Base-by-base conservation (phyloP, 2,888 invertebrate genomes). In the Hipparchia sbordonii region DNA sequence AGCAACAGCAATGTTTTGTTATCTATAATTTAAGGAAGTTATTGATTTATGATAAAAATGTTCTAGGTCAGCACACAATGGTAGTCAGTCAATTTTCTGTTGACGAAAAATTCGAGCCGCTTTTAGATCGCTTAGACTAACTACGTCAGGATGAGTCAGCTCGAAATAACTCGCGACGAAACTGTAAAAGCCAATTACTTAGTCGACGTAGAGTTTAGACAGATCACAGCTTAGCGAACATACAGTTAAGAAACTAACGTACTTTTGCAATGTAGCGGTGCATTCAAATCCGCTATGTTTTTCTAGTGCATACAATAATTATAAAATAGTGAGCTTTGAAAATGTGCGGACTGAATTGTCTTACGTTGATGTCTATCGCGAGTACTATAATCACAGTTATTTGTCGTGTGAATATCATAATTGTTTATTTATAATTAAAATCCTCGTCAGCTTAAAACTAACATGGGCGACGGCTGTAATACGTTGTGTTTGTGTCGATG, bases 131-230 rank as follows among this genome's bases (percentile, higher is more conserved):
- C 54, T 45, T 52, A 39, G 39, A 52, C 39, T n/a, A 39, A 52
- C 39, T n/a, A 39, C 51, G 68, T 68, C 63, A 68, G n/a, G 51
- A 52, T 68, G 68, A 68, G 60, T 68, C 68, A 51, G 68, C 68
- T 39, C 2, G 59, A 68, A 68, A 60, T 51, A 51, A 39, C 60
- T 60, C 68, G 51, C 68, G 60, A 60, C 68, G 51, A 68, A 68
- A 68, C 68, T 68, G 60, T 68, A 60, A 60, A 60, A 68, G 60
- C 68, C 68, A 68, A 68, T 68, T 68, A 60, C 68, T 59, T 60
- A 60, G 60, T 60, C 60, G 51, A 39, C 60, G 60, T n/a, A 5
- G 39, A 60, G 68, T 67, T 67, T 63, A 12, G 63, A 51, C 48
- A 51, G 48, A 63, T 48, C 9, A 7, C 12, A 51, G 51, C 9